Evolutionary conservation across 1,140 invertebrate genomes (phyloP), one percentile per base, ranked within the genome.

Genomic region (Chironomus striatipennis): DNA sequence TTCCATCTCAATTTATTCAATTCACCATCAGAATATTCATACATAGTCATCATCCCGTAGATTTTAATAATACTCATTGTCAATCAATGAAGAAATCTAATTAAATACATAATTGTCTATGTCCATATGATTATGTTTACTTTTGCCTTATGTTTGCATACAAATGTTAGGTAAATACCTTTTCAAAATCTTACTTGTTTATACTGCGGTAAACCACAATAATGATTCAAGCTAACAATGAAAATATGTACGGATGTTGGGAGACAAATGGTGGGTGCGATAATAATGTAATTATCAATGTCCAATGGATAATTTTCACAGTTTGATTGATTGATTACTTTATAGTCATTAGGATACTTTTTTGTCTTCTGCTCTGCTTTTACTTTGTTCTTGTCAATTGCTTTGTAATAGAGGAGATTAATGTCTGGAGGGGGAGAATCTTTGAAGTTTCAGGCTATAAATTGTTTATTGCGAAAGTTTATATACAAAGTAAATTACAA

Each of bases 261-360:
- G 47, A n/a, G 15, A 10, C 12, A 10, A 10, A 5, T 4, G 12
- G n/a, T n/a, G n/a, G 47, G 12, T 57, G 47, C 47, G 47, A 57
- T 57, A 57, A 57, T 57, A 57, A 57, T 57, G 47, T 57, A 57
- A 57, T 57, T 57, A 57, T 57, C 47, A 57, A n/a, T 57, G 47
- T 57, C 47, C 12, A 57, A 57, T 57, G 47, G 47, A 57, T 57
- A 57, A 57, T 57, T 57, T 57, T 57, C 47, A 57, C 47, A 57
- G 47, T 57, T 70, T 20, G 65, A 70, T 70, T 70, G 65, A 70
- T 70, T 70, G 65, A 70, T 70, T 70, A 70, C 65, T 70, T 70
- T 20, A 70, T 20, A 70, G n/a, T 70, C 65, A 70, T 70, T 70
- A 70, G 17, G 24, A 15, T 57, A 0, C 47, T 57, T 57, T 57